phyloP scores from a whole-genome alignment of 2,888 invertebrate species.

The Pogonocherus hispidulus region DNA sequence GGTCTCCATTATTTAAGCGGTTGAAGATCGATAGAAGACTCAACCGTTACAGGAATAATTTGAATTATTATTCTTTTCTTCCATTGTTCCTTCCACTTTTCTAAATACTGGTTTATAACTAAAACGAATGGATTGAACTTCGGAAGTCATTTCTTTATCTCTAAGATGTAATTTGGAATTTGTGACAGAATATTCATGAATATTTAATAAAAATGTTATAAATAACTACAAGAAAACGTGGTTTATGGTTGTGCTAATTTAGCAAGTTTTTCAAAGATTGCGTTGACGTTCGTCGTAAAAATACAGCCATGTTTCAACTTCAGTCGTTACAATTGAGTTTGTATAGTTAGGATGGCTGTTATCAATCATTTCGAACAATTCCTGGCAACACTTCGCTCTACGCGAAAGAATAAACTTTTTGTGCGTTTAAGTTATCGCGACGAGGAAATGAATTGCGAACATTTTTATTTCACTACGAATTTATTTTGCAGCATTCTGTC shows the following conservation, averaged over 20 bases:
- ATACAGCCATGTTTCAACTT: background rate
- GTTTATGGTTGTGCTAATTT: background rate
- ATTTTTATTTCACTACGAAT: slow-evolving; percentile 6
- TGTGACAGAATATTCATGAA: background rate
- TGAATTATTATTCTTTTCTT: too few relatives aligned
- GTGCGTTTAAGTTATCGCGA: slow-evolving; percentile 2
- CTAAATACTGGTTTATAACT: too few relatives aligned
- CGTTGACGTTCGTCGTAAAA: background rate
- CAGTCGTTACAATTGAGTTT: slow-evolving; percentile 4
- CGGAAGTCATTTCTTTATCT: too few relatives aligned
- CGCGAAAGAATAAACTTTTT: slow-evolving; percentile 4
- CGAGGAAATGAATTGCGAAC: slow-evolving; percentile 4
- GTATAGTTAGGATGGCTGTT: slow-evolving; percentile 6
- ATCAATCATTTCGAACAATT: slow-evolving; percentile 6
- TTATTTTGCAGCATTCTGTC: background rate
- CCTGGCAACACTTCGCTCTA: slow-evolving; percentile 2
- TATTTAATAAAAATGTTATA: background rate
- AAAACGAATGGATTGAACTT: too few relatives aligned
- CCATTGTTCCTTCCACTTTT: too few relatives aligned
- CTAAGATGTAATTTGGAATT: too few relatives aligned
- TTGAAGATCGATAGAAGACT: too few relatives aligned
- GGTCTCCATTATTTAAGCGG: too few relatives aligned
- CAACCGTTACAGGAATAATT: too few relatives aligned
- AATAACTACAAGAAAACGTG: background rate
- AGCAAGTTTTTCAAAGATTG: slow-evolving; percentile 1